A percentile compares a stretch with the other conserved stretches of the same genome.
Conservation (phyloP, 2,888 invertebrate genomes). For the Toxonevra muliebris region DNA sequence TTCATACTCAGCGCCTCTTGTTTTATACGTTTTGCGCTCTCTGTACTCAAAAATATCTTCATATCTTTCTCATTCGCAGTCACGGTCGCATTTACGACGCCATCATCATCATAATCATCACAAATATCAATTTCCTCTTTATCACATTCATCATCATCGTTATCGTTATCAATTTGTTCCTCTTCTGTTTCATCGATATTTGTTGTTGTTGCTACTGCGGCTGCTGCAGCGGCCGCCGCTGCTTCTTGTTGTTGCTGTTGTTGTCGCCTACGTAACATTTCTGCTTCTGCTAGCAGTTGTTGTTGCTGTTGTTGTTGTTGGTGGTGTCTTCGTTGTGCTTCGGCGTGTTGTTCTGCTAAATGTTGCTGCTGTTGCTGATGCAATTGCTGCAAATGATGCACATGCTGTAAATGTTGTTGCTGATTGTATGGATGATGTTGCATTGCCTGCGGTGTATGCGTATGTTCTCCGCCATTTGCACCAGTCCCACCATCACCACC, state of each 20-base stretch:
- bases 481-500: constrained; percentile 37
- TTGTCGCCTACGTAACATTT: constrained; percentile 43
- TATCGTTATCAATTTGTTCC: constrained; percentile 40
- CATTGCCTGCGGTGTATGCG: constrained; percentile 37
- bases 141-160: constrained; percentile 50
- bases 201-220: constrained; percentile 34
- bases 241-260: constrained; percentile 34
- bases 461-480: constrained; percentile 36
- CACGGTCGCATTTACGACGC: constrained; percentile 20
- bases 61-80: constrained; percentile 29
- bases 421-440: constrained; percentile 60
- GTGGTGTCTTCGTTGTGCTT: constrained; percentile 45
- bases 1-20: constrained; percentile 45
- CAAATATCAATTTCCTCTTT: constrained; percentile 57
- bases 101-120: constrained; percentile 55
- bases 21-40: constrained; percentile 44
- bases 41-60: constrained; percentile 38
- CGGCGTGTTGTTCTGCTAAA: constrained; percentile 43
- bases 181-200: constrained; percentile 45
- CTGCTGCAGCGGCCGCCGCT: constrained; percentile 34
- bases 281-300: constrained; percentile 42
- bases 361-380: constrained; percentile 49
- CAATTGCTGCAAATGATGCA: constrained; percentile 54
- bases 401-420: constrained; percentile 56
- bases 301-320: constrained; percentile 47